Evolutionary conservation across 1,140 invertebrate genomes (phyloP).

Genomic region (Carposina sasakii): DNA sequence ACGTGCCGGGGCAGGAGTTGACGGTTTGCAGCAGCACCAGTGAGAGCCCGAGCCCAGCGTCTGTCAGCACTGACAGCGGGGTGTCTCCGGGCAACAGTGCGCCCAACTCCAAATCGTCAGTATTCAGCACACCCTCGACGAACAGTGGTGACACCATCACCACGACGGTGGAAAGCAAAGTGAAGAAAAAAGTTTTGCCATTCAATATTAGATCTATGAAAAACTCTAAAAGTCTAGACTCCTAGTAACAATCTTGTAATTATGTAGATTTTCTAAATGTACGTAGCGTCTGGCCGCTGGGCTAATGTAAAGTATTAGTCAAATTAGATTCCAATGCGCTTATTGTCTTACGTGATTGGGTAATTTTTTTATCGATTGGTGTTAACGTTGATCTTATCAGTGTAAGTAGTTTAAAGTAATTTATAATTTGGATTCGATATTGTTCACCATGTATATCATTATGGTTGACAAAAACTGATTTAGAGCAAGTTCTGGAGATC

Average conservation of each 20-base stretch:
- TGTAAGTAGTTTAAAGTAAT: no score
- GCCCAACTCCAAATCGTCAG: constrained; percentile 47
- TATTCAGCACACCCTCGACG: constrained; percentile 41
- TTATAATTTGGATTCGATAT: no score
- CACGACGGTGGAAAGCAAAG: constrained; percentile 42
- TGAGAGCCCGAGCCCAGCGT: constrained; percentile 54
- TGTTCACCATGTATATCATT: no score
- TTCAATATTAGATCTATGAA: constrained; percentile 49
- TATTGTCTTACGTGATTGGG: constrained; percentile 45
- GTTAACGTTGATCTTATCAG: constrained; percentile 19
- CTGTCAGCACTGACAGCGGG: constrained; percentile 56
- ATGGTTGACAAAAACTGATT: no score
- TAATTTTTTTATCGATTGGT: constrained; percentile 20
- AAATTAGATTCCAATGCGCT: constrained; percentile 61
- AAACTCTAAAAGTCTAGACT: constrained; percentile 67
- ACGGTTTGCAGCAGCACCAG: constrained; percentile 61
- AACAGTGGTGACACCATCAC: constrained; percentile 33
- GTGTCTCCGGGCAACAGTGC: constrained; percentile 56
- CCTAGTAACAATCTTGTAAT: constrained; percentile 66
- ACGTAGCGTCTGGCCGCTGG: constrained; percentile 50
- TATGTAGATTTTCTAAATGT: constrained; percentile 73
- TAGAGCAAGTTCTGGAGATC: no score
- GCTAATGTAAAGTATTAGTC: constrained; percentile 52
- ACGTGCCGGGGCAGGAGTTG: constrained; percentile 59
- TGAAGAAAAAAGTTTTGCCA: constrained; percentile 50